Percentiles rank a stretch among this genome's conserved stretches.
Evolutionary conservation across 1,140 invertebrate species (phyloP).

Genomic region (Solenopsis invicta): DNA sequence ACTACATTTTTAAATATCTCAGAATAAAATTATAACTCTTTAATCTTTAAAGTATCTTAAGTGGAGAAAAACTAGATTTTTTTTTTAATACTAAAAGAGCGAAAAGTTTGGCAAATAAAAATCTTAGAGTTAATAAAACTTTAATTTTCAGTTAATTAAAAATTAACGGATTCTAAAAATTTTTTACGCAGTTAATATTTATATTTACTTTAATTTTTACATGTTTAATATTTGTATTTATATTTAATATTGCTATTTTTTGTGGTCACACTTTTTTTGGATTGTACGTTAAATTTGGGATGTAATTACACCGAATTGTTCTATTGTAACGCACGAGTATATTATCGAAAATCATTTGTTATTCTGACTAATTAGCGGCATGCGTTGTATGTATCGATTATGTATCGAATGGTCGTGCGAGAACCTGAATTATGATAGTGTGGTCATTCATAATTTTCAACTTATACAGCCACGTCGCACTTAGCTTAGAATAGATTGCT

Average conservation of each 20-base stretch:
- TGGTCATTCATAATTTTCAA: neutral
- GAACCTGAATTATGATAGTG: neutral
- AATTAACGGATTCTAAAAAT: neutral
- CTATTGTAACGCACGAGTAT: neutral
- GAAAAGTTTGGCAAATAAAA: conserved; percentile 4
- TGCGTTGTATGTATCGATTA: conserved; percentile 15
- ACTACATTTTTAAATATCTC: neutral
- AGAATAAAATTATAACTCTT: neutral
- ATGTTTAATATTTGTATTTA: no score
- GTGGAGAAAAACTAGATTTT: neutral
- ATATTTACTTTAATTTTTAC: no score
- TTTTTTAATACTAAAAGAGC: neutral
- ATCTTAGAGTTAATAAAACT: neutral
- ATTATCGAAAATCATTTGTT: conserved; percentile 3
- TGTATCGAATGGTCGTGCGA: neutral
- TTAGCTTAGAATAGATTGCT: neutral
- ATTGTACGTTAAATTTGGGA: neutral
- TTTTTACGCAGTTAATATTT: neutral
- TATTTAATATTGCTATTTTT: neutral
- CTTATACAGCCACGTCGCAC: neutral
- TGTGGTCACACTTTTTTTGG: neutral
- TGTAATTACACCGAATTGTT: neutral
- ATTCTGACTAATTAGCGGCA: conserved; percentile 28
- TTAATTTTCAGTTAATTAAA: neutral
- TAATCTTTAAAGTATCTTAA: neutral